Evolutionary conservation across 2,797 vertebrate genomes (phyloP), one percentile per base, ranked within the genome.

Genomic region (Spinibarbus caldwelli): DNA sequence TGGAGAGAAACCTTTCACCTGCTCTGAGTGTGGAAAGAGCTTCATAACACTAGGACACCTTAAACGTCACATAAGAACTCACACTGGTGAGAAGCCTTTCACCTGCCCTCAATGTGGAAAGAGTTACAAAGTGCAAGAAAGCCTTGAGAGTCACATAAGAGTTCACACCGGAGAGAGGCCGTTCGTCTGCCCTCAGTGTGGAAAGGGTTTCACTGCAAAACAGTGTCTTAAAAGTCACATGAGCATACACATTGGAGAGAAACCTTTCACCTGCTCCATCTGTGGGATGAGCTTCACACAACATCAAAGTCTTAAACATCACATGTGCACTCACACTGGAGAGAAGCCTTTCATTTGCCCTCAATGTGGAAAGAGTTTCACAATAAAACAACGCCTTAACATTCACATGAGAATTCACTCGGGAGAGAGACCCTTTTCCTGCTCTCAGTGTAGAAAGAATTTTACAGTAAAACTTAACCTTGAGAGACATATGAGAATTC

Each of bases 371-470:
- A 52, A 36, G 31, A 57, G 75, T 21, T 77, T 17, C 75, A 57
- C 75, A 12, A 54, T 54, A 77, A 52, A 49, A 34, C 43, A 54
- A 11, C 34, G 34, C 17, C 47, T 77, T 36, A 34, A 77, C 3
- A 38, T 36, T 54, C 75, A 77, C 66, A 81, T 81, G 80, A 81
- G 66, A 8, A n/a, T 81, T 57, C 80, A 81, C 34, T 71, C 79
- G 0, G 80, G 79, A 71, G 66, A 81, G 36, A 81, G 26, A 4
- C 80, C 66, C 0, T 81, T 81, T 67, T 4, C 15, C 15, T 81
- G 80, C 23, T 19, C 31, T 36, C 23, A 41, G 2, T 81, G 80
- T 41, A 67, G 45, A 71, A 81, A 70, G 67, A 47, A 15, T 29
- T 81, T 41, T 26, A 52, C 80, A 29, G 36, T 52, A 38, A 68